phyloP scores from a whole-genome alignment of 2,797 vertebrate species.

The Acanthurus leucopareius region DNA sequence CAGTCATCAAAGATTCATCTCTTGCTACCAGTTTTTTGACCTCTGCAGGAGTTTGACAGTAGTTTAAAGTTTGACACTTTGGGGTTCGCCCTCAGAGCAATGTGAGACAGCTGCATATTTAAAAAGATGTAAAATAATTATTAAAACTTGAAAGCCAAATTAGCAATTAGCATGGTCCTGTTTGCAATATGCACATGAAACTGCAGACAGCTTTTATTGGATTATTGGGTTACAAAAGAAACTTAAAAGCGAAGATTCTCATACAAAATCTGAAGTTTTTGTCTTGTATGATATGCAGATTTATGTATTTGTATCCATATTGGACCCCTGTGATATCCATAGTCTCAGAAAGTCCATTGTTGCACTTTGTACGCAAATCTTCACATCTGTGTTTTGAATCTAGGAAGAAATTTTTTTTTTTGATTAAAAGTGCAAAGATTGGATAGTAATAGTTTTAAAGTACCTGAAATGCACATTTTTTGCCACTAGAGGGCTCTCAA shows the following conservation, averaged over 20 bases:
- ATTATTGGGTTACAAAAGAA: neutral
- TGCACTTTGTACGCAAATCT: too few relatives aligned
- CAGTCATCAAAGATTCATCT: slow-evolving; percentile 22
- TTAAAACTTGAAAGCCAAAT: neutral
- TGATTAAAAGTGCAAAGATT: too few relatives aligned
- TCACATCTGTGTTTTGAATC: too few relatives aligned
- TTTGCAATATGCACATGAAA: neutral
- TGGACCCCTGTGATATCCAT: neutral
- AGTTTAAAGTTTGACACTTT: too few relatives aligned
- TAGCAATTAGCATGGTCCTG: neutral
- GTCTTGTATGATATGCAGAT: too few relatives aligned
- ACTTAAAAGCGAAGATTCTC: neutral
- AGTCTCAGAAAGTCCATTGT: neutral
- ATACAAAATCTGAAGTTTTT: neutral
- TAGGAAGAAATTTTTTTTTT: too few relatives aligned
- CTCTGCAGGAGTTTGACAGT: neutral
- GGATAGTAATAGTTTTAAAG: too few relatives aligned
- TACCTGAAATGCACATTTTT: too few relatives aligned
- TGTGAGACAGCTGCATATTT: too few relatives aligned
- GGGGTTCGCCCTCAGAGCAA: too few relatives aligned
- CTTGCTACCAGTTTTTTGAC: neutral
- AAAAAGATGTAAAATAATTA: neutral
- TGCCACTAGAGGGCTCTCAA: too few relatives aligned
- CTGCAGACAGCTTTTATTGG: neutral
- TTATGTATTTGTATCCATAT: too few relatives aligned